Base-by-base conservation (phyloP, 2,888 invertebrate species). In the Tetranychus truncatus region DNA sequence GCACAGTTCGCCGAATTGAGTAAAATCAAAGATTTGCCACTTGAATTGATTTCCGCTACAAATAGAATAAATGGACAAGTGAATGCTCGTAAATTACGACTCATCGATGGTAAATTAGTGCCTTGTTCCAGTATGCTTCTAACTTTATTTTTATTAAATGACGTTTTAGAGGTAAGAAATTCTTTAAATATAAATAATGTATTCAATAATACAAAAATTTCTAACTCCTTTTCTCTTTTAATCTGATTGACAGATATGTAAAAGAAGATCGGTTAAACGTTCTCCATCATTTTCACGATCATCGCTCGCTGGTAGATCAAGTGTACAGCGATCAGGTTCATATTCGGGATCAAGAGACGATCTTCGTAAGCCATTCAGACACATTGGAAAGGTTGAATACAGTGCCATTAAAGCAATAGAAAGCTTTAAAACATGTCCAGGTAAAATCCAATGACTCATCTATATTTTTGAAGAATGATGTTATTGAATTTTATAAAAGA, bases 1-100 rank as follows among this genome's bases (percentile, higher is more conserved):
- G 92, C 91, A 80, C 91, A 97, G 87, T 95, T 99, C 84, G 93
- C 95, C 84, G 92, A 96, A 79, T 92, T 95, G 84, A 94, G 96
- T 83, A 95, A 96, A 82, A 97, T 99, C 81, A 96, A 97, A 82
- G 92, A 93, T 83, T 96, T 95, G 83, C 96, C 97, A 78, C 92
- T 92, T 83, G 85, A 85, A 84, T 18, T 78, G 11, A 24, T 78
- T 91, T 83, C 89, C 89, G 79, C 86, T 21, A 73, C 75, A 15
- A 66, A 76, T 11, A 71, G 75, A 18, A 75, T 77, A 45, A 74
- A 77, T 65, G 76, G 74, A 15, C 77, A 74, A 66, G 71, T 76
- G 74, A 76, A 77, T 24, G 77, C 73, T 44, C 67, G 71, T 24
- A 45, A 75, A 44, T 66, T 77, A 45, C 6, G 73, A 2, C n/a